Percentiles rank a stretch among this genome's conserved stretches.
Evolutionary conservation across 2,888 invertebrate genomes (phyloP).

Genomic region (Antitype chi): DNA sequence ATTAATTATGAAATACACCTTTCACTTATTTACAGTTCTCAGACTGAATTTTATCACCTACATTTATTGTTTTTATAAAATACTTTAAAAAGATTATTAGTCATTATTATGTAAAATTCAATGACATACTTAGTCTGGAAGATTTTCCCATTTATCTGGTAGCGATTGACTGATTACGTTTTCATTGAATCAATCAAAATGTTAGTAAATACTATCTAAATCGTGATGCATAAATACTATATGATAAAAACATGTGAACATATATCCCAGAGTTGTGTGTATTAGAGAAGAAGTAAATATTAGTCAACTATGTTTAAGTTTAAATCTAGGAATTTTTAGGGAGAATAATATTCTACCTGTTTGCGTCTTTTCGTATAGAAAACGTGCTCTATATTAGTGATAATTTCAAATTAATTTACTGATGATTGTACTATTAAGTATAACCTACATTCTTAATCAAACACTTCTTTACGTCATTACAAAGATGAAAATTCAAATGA

Average conservation of each 20-base stretch:
- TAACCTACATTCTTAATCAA: not conserved
- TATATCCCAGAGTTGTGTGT: not conserved
- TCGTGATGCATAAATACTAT: not conserved
- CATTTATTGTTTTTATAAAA: not conserved
- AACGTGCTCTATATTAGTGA: no score
- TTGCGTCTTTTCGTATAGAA: not conserved
- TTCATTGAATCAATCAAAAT: not conserved
- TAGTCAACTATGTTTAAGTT: not conserved
- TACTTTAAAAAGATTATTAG: not conserved
- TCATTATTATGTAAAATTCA: not conserved
- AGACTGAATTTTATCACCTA: not conserved
- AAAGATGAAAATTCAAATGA: constrained; percentile 13
- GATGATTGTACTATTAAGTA: not conserved
- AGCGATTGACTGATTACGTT: constrained; percentile 9
- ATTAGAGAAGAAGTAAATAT: not conserved
- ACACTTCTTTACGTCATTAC: not conserved
- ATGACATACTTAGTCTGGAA: constrained; percentile 10
- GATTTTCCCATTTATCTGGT: not conserved
- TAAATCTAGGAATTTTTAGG: not conserved
- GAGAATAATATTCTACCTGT: not conserved
- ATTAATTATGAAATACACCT: not conserved
- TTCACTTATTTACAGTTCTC: not conserved
- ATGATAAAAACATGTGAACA: not conserved
- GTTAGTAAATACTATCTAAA: not conserved
- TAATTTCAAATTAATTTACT: not conserved